These are phyloP conservation scores for Channa maculata DNA, from an alignment of 2,113 vertebrate genomes.

Conservation along the genomic window DNA sequence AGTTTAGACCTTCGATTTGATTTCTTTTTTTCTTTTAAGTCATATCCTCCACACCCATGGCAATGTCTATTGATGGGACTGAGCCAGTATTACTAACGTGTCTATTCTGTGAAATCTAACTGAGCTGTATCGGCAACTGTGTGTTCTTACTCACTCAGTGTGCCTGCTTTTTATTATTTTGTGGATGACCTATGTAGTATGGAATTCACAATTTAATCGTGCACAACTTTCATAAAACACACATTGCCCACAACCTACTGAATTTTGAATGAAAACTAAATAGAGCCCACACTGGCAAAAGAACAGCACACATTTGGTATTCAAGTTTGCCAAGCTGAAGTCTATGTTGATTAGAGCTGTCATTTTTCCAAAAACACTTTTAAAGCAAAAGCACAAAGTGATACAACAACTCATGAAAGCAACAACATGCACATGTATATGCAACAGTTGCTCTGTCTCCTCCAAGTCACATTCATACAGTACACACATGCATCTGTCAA, in stretches of 20 bases:
- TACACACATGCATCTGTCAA: not conserved
- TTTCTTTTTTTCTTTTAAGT: not conserved
- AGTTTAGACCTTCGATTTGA: not conserved
- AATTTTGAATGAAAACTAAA: slow-evolving; percentile 63
- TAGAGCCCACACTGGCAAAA: slow-evolving; percentile 20
- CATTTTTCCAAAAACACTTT: slow-evolving; percentile 38
- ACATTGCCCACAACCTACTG: slow-evolving; percentile 19
- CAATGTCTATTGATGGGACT: not conserved
- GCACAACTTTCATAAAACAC: slow-evolving; percentile 34
- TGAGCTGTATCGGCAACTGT: not conserved
- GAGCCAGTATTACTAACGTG: not conserved
- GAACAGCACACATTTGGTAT: slow-evolving; percentile 50
- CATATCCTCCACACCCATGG: slow-evolving; percentile 5
- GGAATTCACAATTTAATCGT: slow-evolving; percentile 28
- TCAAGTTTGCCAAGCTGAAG: slow-evolving; percentile 43
- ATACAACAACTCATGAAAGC: slow-evolving; percentile 11
- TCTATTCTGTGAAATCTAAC: slow-evolving; percentile 1
- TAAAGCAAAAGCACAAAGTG: slow-evolving; percentile 10
- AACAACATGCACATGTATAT: not conserved
- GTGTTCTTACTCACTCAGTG: not conserved
- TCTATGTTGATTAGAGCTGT: slow-evolving; percentile 38
- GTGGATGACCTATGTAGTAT: slow-evolving; percentile 20
- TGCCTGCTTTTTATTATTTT: slow-evolving; percentile 17
- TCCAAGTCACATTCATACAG: not conserved
- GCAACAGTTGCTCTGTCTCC: not conserved